A percentile compares a stretch with the other conserved stretches of the same genome.
phyloP scores from a whole-genome alignment of 2,113 vertebrate species.

The Pimephales promelas region DNA sequence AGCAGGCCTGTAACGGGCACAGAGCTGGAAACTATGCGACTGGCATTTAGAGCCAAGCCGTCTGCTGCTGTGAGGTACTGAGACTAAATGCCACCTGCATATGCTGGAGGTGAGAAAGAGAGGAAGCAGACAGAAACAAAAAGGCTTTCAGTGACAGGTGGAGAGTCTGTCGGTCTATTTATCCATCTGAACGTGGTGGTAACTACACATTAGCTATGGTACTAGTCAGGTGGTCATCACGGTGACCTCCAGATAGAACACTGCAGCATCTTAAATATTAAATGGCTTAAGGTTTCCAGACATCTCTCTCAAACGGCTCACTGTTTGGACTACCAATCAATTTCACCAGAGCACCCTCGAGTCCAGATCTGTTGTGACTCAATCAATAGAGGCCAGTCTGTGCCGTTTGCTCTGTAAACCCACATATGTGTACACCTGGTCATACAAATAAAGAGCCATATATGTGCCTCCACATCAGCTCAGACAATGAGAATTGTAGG shows the following conservation, averaged over 20 bases:
- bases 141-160: slow-evolving; percentile 53
- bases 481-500: slow-evolving; percentile 11
- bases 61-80: slow-evolving; percentile 76
- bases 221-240: slow-evolving; percentile 57
- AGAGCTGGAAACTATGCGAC: slow-evolving; percentile 66
- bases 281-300: slow-evolving; percentile 56
- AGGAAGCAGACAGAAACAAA: slow-evolving; percentile 55
- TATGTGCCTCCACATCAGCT: slow-evolving; percentile 27
- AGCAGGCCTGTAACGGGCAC: slow-evolving; percentile 69
- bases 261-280: slow-evolving; percentile 55
- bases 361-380: slow-evolving; percentile 65
- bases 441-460: slow-evolving; percentile 32
- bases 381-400: slow-evolving; percentile 73
- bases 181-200: slow-evolving; percentile 66
- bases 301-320: slow-evolving; percentile 61
- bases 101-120: slow-evolving; percentile 60
- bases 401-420: slow-evolving; percentile 66
- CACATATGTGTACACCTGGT: slow-evolving; percentile 31
- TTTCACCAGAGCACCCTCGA: slow-evolving; percentile 63
- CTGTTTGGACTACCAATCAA: slow-evolving; percentile 61
- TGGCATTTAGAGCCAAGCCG: slow-evolving; percentile 80
- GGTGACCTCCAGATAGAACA: slow-evolving; percentile 60
- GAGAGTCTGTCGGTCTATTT: slow-evolving; percentile 29
- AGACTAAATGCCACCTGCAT: slow-evolving; percentile 80
- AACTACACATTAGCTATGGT: slow-evolving; percentile 70